Evolutionary conservation across 2,113 vertebrate species (phyloP).

Genomic region (Brachyhypopomus occidentalis): DNA sequence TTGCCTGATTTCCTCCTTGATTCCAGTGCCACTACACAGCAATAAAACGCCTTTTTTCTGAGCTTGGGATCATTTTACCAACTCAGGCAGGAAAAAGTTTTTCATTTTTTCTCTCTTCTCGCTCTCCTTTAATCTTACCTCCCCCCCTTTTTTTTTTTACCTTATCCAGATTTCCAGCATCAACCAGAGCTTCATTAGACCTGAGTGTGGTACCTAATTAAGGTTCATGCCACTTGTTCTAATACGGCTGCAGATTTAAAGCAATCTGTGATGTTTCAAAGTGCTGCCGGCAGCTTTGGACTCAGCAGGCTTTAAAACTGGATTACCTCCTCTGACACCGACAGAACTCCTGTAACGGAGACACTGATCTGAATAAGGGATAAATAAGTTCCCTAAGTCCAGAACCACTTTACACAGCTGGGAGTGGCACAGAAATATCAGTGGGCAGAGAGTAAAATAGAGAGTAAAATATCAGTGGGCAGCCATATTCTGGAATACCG

Average conservation of each 20-base stretch:
- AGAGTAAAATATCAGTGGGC: constrained; percentile 6
- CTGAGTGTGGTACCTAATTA: constrained; percentile 70
- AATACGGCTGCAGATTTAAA: constrained; percentile 67
- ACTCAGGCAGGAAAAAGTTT: neutral
- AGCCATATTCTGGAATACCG: neutral
- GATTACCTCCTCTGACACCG: constrained; percentile 57
- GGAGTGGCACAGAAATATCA: neutral
- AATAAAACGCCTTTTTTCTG: neutral
- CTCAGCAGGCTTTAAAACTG: constrained; percentile 66
- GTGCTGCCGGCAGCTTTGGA: constrained; percentile 53
- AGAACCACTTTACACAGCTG: neutral
- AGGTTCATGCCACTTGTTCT: constrained; percentile 63
- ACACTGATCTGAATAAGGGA: constrained; percentile 49
- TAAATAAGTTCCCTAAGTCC: neutral
- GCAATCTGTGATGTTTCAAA: constrained; percentile 70
- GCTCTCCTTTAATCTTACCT: constrained; percentile 12
- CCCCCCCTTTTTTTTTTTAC: constrained; percentile 12
- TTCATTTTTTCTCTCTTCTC: constrained; percentile 21
- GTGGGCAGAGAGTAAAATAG: no score
- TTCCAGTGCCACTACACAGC: neutral
- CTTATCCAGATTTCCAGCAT: constrained; percentile 64
- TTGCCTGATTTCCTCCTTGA: constrained; percentile 7
- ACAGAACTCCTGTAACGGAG: constrained; percentile 46
- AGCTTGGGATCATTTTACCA: constrained; percentile 3
- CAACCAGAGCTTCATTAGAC: constrained; percentile 64